Percentiles rank a stretch among this genome's conserved stretches.
phyloP scores from a whole-genome alignment of 37 sponge, comb jelly and placozoan species.

The Aplysina aerophoba region DNA sequence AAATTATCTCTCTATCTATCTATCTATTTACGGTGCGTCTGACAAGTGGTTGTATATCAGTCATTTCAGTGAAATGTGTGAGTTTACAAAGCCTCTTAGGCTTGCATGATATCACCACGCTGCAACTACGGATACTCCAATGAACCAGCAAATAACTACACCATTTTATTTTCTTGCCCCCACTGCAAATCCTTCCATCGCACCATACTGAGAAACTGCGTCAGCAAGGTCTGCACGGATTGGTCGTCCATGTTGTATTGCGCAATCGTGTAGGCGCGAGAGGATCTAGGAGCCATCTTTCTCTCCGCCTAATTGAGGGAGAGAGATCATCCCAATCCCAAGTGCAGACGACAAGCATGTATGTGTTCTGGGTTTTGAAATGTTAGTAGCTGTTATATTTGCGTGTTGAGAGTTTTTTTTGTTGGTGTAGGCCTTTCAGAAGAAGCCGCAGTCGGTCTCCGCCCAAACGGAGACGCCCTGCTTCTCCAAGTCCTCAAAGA shows the following conservation, averaged over 20 bases:
- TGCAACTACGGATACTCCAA: no score
- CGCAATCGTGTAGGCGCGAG: no score
- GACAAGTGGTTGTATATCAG: no score
- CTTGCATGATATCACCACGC: no score
- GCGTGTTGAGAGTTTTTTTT: not conserved
- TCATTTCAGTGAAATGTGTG: no score
- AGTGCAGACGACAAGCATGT: not conserved
- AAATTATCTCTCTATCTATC: no score
- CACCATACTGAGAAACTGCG: slow-evolving; percentile 9
- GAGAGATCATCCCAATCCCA: not conserved
- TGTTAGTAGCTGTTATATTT: not conserved
- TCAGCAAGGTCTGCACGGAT: not conserved
- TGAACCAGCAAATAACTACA: not conserved
- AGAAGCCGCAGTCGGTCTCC: slow-evolving; percentile 26
- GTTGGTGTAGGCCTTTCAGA: slow-evolving; percentile 34
- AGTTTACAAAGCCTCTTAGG: no score
- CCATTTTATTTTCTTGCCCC: not conserved
- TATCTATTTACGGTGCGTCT: no score
- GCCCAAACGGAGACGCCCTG: slow-evolving; percentile 5
- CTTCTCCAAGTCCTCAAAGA: slow-evolving; percentile 13
- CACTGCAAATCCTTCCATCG: slow-evolving; percentile 6
- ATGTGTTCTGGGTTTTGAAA: not conserved
- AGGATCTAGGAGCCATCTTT: no score
- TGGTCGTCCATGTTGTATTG: not conserved
- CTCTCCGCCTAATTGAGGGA: not conserved